Percentiles rank a stretch among this genome's conserved stretches.
Evolutionary conservation across 2,797 vertebrate species (phyloP).

Genomic region (Urocyon cinereoargenteus): DNA sequence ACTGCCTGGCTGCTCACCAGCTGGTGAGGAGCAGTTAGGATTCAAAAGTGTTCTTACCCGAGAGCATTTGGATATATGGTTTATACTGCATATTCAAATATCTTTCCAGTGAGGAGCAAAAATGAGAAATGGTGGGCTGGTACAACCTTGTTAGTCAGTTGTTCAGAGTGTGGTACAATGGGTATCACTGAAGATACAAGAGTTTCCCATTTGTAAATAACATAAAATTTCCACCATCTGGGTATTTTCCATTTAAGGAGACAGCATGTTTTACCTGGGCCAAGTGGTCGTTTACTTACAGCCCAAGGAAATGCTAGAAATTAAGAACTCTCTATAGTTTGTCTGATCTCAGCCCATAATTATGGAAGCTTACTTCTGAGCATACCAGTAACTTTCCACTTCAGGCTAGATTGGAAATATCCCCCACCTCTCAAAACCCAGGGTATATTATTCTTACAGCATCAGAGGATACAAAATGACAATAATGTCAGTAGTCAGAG

Average conservation of each 20-base stretch:
- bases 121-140: not conserved
- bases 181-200: not conserved
- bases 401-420: slow-evolving; percentile 62
- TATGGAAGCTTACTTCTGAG: slow-evolving; percentile 84
- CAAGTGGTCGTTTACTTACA: slow-evolving; percentile 84
- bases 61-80: not conserved
- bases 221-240: slow-evolving; percentile 77
- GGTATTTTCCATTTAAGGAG: slow-evolving; percentile 78
- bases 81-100: not conserved
- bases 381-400: slow-evolving; percentile 90
- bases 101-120: not conserved
- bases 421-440: not conserved
- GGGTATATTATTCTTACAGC: not conserved
- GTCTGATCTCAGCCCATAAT: slow-evolving; percentile 84
- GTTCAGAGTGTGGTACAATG: not conserved
- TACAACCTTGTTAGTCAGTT: not conserved
- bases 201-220: slow-evolving; percentile 12
- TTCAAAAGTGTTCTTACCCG: not conserved
- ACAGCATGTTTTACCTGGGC: slow-evolving; percentile 83
- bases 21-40: not conserved
- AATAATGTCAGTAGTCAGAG: not conserved
- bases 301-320: slow-evolving; percentile 86
- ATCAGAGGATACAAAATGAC: slow-evolving; percentile 36
- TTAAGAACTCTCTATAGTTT: slow-evolving; percentile 81
- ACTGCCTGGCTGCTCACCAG: not conserved